A percentile compares a stretch with the other conserved stretches of the same genome.
phyloP scores from a whole-genome alignment of 2,113 vertebrate genomes.

The Machaerirhynchus nigripectus region DNA sequence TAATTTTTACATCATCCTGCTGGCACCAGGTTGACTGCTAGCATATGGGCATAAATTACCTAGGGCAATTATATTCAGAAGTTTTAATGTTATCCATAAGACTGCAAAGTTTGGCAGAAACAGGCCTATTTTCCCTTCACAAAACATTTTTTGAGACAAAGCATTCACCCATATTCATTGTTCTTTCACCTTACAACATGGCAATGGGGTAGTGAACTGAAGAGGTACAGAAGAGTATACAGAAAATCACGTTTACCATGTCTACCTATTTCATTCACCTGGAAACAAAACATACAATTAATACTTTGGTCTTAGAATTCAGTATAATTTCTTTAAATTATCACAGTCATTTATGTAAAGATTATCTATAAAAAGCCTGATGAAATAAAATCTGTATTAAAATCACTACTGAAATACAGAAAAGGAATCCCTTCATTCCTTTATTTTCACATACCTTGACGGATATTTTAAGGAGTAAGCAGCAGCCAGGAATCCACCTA shows the following conservation, averaged over 20 bases:
- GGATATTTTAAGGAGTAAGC: slow-evolving; percentile 89
- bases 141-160: background rate
- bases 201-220: background rate
- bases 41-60: background rate
- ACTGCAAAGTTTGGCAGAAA: background rate
- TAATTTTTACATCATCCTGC: background rate
- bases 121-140: background rate
- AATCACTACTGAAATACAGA: background rate
- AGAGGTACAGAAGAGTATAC: background rate
- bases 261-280: background rate
- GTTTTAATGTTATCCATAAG: background rate
- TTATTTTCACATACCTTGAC: slow-evolving; percentile 76
- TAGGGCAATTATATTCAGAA: background rate
- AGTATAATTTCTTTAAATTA: background rate
- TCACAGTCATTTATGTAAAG: background rate
- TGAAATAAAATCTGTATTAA: background rate
- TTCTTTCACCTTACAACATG: background rate
- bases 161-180: background rate
- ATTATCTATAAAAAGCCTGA: background rate
- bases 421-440: background rate
- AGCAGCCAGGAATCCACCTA: slow-evolving; percentile 90
- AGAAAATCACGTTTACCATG: background rate
- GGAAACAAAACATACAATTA: background rate
- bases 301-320: background rate
- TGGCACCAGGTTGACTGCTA: background rate